These are phyloP conservation scores for Oscheius sp. DNA, from an alignment of 2,888 invertebrate species.

Conservation along the genomic window DNA sequence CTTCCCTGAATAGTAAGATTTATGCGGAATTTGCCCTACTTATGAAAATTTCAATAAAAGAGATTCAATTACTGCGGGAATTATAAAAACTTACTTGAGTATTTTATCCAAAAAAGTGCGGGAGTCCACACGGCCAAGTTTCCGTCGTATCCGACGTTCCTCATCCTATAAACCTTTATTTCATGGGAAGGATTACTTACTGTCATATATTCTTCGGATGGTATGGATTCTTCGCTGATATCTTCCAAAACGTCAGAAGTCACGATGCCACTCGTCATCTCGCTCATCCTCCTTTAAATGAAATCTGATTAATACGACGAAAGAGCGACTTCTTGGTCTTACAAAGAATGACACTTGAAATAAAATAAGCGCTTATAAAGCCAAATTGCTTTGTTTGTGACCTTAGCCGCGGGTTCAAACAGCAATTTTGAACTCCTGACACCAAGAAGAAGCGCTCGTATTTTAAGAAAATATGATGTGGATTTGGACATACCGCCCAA, in stretches of 20 bases:
- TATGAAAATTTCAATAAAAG: neutral
- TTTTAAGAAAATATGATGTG: no score
- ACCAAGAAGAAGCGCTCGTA: no score
- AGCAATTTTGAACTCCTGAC: no score
- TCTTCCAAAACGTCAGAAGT: neutral
- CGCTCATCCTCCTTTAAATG: no score
- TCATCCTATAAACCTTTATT: neutral
- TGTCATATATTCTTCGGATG: slow-evolving; percentile 3
- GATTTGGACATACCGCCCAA: no score
- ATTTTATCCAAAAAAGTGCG: slow-evolving; percentile 26
- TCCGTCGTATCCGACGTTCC: slow-evolving; percentile 8
- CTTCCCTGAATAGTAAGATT: slow-evolving; percentile 14
- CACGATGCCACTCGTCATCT: neutral
- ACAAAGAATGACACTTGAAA: no score
- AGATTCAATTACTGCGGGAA: neutral
- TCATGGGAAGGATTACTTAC: neutral
- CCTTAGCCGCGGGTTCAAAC: no score
- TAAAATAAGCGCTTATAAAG: no score
- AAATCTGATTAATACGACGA: no score
- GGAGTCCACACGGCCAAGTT: slow-evolving; percentile 23
- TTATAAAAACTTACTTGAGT: no score
- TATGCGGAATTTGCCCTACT: neutral
- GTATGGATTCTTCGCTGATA: slow-evolving; percentile 1
- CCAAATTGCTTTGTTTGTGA: no score
- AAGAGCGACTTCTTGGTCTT: neutral